Evolutionary conservation across 2,888 invertebrate species (phyloP).

Genomic region (Torymus auratus): DNA sequence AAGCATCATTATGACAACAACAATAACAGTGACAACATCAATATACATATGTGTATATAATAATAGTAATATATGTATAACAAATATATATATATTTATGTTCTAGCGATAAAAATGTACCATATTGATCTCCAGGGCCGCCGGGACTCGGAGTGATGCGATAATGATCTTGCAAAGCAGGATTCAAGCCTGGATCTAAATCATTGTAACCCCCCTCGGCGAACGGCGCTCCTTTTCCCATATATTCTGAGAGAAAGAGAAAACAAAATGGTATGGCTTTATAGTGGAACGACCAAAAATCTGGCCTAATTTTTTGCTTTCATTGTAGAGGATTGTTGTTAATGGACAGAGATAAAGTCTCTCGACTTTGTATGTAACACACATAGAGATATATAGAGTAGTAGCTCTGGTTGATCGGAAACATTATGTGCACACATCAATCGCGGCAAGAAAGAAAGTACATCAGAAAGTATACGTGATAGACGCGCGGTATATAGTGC

Average conservation of each 20-base stretch:
- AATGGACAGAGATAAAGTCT: no score
- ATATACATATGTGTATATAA: not conserved
- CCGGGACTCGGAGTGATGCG: constrained; percentile 83
- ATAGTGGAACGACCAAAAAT: no score
- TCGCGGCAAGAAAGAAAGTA: no score
- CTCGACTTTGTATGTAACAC: no score
- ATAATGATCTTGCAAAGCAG: constrained; percentile 78
- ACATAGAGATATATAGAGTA: not conserved
- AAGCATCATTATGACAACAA: not conserved
- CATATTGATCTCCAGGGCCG: constrained; percentile 81
- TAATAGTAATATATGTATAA: no score
- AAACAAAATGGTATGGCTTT: constrained; percentile 20
- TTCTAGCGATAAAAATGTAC: constrained; percentile 67
- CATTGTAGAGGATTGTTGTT: no score
- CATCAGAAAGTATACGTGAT: no score
- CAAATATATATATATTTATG: constrained; percentile 15
- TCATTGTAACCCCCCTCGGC: constrained; percentile 83
- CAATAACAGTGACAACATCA: no score
- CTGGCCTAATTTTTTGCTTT: no score
- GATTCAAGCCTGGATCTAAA: constrained; percentile 78
- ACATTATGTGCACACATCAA: no score
- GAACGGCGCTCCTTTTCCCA: constrained; percentile 78
- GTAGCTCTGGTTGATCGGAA: no score
- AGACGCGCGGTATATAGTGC: no score
- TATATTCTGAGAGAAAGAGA: constrained; percentile 76